Base-by-base conservation (phyloP, 2,888 invertebrate species). In the Synergus japonicus region DNA sequence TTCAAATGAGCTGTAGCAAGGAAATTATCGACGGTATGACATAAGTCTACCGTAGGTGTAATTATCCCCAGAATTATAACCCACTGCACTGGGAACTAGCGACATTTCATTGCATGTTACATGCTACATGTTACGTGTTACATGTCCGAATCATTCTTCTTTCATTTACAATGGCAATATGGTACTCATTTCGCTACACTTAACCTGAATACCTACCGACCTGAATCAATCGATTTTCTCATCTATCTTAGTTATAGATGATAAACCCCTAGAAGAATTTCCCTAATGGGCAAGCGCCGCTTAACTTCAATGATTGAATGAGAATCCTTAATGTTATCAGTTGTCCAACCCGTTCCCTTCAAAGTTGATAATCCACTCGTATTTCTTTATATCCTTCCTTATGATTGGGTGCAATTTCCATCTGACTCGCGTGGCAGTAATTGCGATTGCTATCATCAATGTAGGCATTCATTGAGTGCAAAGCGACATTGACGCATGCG, bases 1-100 rank as follows among this genome's bases (percentile, higher is more conserved):
- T 69, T 69, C 67, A 69, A 69, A 69, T 69, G 69, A 69, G 49
- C 4, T 15, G 49, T 49, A 22, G 37, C 13, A 49, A 49, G 10
- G 29, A 69, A 69, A 69, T 49, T 22, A 69, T 46, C 69, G 54
- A 18, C 54, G 9, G 18, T 18, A 58, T 58, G 29, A 15, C 12
- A 69, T 18, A 22, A 13, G 22, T 5, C 13, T 10, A 29, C 44
- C 29, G 67, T 49, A 69, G 69, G 29, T 49, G 49, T 69, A 69
- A 69, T 49, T 69, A 29, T 69, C 46, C 46, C 13, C 5, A n/a
- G 41, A n/a, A 12, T 44, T 43, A 66, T 64, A 41, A 29, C 15
- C 41, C 41, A 65, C 64, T 41, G 15, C 18, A 58, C 13, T 12
- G 15, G 64, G 65, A 43, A 66, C 43, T 66, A 66, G 43, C 18